Evolutionary conservation across 2,888 invertebrate species (phyloP).

Genomic region (Euzetes globulus): DNA sequence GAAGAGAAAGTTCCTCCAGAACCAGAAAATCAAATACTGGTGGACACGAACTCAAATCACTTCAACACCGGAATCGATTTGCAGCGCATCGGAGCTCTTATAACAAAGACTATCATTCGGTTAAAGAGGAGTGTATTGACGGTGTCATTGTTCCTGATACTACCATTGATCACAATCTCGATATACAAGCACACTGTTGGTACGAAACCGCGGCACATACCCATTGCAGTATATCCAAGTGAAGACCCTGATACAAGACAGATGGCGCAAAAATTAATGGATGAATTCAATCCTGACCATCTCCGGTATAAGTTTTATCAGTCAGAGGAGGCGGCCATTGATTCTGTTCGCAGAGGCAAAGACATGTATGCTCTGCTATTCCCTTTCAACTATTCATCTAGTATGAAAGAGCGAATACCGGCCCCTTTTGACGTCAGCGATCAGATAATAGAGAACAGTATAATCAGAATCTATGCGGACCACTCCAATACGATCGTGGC

Average conservation of each 20-base stretch:
- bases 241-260: background rate
- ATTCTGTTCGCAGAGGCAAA: background rate
- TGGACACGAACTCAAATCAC: too few species aligned
- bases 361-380: background rate
- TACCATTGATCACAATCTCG: background rate
- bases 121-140: background rate
- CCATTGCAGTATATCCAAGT: background rate
- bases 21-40: too few species aligned
- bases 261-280: background rate
- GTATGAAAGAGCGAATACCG: background rate
- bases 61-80: background rate
- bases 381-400: background rate
- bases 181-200: background rate
- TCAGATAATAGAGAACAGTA: background rate
- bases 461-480: background rate
- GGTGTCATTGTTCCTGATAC: background rate
- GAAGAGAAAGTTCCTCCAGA: background rate
- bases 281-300: background rate
- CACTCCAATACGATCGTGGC: background rate
- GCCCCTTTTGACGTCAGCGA: background rate
- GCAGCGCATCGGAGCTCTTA: background rate
- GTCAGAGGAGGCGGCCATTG: background rate
- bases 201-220: background rate
- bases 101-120: background rate
- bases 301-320: background rate